A percentile compares a stretch with the other conserved stretches of the same genome.
Evolutionary conservation across 1,140 invertebrate species (phyloP).

Genomic region (Drosophila ambigua): DNA sequence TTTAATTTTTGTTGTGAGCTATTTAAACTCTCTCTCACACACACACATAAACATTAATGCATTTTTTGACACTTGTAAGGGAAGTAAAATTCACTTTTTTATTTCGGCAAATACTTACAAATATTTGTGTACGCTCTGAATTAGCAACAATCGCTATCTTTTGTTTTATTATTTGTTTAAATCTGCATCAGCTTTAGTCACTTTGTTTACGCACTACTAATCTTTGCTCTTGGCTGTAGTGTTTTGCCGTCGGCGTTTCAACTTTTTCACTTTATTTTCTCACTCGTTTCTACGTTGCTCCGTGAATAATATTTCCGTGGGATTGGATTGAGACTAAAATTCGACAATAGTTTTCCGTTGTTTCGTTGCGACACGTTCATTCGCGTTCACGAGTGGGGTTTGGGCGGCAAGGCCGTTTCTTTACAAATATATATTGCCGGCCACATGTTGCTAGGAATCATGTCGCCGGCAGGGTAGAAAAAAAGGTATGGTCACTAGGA

Average conservation of each 20-base stretch:
- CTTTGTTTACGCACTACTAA: conserved; percentile 56
- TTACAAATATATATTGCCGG: too few relatives aligned
- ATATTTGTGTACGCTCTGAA: conserved; percentile 2
- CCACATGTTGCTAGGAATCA: too few relatives aligned
- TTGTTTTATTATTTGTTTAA: conserved; percentile 9
- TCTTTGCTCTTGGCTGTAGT: conserved; percentile 11
- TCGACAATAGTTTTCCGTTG: too few relatives aligned
- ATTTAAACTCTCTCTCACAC: conserved; percentile 52
- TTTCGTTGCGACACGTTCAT: too few relatives aligned
- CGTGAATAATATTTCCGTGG: background rate
- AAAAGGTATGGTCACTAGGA: too few relatives aligned
- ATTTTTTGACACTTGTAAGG: conserved; percentile 60
- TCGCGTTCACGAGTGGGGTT: too few relatives aligned
- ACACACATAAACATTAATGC: conserved; percentile 25
- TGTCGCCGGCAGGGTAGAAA: too few relatives aligned
- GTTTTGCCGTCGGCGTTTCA: conserved; percentile 66
- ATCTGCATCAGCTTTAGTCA: conserved; percentile 25
- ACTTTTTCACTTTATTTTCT: conserved; percentile 23
- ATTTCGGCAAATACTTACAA: conserved; percentile 33
- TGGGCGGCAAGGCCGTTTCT: too few relatives aligned
- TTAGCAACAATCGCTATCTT: conserved; percentile 6
- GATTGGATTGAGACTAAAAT: too few relatives aligned
- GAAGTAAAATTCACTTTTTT: conserved; percentile 17
- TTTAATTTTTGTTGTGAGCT: conserved; percentile 61
- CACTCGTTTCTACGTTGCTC: conserved; percentile 26